These are phyloP conservation scores for Diloba caeruleocephala DNA, from an alignment of 2,888 invertebrate genomes.

Conservation along the genomic window DNA sequence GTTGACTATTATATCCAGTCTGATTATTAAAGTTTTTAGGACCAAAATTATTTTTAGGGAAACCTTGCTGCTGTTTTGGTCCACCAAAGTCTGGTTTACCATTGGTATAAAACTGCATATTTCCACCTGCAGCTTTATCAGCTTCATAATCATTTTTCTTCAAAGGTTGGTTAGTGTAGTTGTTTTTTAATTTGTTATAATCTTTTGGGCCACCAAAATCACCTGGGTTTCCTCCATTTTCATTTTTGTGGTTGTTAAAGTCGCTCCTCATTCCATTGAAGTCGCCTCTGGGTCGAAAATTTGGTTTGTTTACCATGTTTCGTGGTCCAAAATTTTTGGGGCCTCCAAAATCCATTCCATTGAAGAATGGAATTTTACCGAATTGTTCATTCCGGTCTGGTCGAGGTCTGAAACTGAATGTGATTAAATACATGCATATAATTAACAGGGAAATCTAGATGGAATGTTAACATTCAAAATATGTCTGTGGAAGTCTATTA, in stretches of 20 bases:
- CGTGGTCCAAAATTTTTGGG: conserved; percentile 86
- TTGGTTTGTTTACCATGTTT: conserved; percentile 79
- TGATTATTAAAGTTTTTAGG: conserved; percentile 80
- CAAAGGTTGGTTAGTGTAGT: conserved; percentile 75
- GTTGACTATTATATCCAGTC: conserved; percentile 68
- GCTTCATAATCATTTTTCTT: conserved; percentile 79
- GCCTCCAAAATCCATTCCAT: conserved; percentile 85
- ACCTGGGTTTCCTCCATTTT: conserved; percentile 74
- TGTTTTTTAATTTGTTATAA: conserved; percentile 79
- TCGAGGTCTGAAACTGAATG: conserved; percentile 88
- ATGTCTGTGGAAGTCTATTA: too few species aligned
- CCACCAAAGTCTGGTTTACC: conserved; percentile 85
- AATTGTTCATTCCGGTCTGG: conserved; percentile 91
- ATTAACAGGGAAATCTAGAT: background rate
- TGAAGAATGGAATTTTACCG: conserved; percentile 87
- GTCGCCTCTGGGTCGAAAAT: conserved; percentile 85
- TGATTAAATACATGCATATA: conserved; percentile 46
- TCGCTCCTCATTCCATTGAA: conserved; percentile 85
- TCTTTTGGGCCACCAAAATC: conserved; percentile 87
- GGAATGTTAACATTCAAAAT: background rate
- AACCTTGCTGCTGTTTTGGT: conserved; percentile 80
- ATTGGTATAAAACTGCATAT: conserved; percentile 84
- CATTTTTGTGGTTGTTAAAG: conserved; percentile 76
- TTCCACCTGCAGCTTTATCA: conserved; percentile 74
- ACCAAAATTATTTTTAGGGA: conserved; percentile 78